Evolutionary conservation across 2,113 vertebrate species (phyloP).

Genomic region (Oryzias celebensis): DNA sequence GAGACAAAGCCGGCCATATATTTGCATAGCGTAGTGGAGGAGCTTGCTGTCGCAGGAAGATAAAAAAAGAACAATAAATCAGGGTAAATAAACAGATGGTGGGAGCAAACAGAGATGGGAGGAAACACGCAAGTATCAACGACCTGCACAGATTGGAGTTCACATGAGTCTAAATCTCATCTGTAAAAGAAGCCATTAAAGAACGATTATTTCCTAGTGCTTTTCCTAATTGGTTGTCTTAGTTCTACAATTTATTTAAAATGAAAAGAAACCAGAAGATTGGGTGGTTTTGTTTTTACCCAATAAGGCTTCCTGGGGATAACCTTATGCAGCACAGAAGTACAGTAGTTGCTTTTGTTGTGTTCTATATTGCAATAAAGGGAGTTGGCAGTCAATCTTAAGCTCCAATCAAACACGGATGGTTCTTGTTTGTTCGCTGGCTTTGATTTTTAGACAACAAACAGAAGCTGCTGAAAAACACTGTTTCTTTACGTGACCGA

Average conservation of each 20-base stretch:
- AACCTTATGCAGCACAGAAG: too few relatives aligned
- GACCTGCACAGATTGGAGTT: conserved; percentile 20
- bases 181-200: conserved; percentile 13
- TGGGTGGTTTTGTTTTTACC: too few relatives aligned
- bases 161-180: conserved; percentile 1
- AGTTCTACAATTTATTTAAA: background rate
- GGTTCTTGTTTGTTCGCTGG: background rate
- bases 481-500: background rate
- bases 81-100: conserved; percentile 57
- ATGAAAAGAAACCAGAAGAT: background rate
- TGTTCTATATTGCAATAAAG: background rate
- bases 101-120: conserved; percentile 40
- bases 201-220: background rate
- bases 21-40: conserved; percentile 58
- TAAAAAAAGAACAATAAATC: conserved; percentile 63
- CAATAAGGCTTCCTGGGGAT: too few relatives aligned
- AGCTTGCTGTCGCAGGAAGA: conserved; percentile 38
- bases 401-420: background rate
- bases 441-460: conserved; percentile 1
- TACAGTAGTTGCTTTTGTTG: too few relatives aligned
- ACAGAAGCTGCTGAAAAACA: background rate
- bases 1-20: conserved; percentile 54
- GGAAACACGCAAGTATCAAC: conserved; percentile 38
- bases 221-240: background rate
- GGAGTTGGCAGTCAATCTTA: background rate